These are phyloP conservation scores for Bambusicola thoracicus DNA, from an alignment of 2,113 vertebrate species.

Conservation along the genomic window DNA sequence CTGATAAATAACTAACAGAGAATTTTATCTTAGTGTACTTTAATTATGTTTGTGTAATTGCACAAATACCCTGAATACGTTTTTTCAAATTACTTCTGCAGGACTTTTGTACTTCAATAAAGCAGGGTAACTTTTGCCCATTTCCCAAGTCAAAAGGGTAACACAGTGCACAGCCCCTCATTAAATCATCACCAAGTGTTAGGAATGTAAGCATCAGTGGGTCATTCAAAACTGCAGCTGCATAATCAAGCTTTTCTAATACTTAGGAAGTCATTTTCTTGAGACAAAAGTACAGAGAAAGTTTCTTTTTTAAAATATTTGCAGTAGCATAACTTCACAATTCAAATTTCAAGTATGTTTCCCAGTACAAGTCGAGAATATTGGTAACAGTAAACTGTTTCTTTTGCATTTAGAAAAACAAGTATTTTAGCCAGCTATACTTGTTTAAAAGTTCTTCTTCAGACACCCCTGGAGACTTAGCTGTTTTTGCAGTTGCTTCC, in stretches of 20 bases:
- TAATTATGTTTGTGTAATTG: rapidly evolving
- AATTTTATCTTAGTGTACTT: neutral
- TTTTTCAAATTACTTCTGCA: neutral
- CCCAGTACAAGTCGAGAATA: neutral
- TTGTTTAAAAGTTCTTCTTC: constrained; percentile 76
- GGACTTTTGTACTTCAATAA: neutral
- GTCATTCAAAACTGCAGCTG: neutral
- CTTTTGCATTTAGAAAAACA: neutral
- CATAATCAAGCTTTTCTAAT: neutral
- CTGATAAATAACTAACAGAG: neutral
- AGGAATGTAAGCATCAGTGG: neutral
- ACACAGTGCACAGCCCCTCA: neutral
- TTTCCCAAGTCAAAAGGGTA: neutral
- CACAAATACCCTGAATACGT: neutral
- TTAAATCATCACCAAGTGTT: neutral
- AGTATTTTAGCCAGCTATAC: constrained; percentile 71
- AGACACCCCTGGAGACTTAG: constrained; percentile 51
- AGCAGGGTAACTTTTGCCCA: neutral
- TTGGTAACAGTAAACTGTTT: neutral
- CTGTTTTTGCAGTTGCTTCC: constrained; percentile 72
- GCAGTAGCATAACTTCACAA: neutral
- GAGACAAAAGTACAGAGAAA: neutral
- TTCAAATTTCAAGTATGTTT: neutral
- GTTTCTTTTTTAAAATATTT: neutral
- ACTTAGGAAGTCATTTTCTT: neutral